These are phyloP conservation scores for Drosophila birchii DNA, from an alignment of 2,888 invertebrate species.

Conservation along the genomic window DNA sequence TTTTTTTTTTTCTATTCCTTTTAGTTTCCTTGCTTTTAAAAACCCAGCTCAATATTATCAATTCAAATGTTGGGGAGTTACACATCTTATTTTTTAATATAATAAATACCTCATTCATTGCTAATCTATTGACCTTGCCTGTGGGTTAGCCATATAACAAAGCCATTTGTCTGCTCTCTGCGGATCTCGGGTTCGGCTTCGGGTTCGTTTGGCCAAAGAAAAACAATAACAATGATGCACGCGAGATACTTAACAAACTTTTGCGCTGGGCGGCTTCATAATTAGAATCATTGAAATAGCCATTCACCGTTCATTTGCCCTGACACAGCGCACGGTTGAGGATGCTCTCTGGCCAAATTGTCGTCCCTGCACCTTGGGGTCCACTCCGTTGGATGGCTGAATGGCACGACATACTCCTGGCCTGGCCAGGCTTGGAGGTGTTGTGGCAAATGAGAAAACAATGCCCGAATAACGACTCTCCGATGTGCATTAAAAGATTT, in stretches of 20 bases:
- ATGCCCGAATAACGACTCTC: conserved; percentile 76
- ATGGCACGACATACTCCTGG: conserved; percentile 59
- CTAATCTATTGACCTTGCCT: neutral
- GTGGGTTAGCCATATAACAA: conserved; percentile 29
- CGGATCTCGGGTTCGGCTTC: conserved; percentile 10
- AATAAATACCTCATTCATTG: neutral
- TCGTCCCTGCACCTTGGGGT: conserved; percentile 50
- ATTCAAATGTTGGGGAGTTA: neutral
- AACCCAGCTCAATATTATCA: neutral
- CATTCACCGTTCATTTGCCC: conserved; percentile 67
- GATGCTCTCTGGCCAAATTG: conserved; percentile 45
- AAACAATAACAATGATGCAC: conserved; percentile 78
- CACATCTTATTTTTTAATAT: neutral
- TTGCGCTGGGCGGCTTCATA: conserved; percentile 63
- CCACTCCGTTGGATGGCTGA: conserved; percentile 24
- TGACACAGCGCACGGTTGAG: conserved; percentile 13
- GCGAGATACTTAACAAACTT: conserved; percentile 76
- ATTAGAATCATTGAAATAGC: conserved; percentile 77
- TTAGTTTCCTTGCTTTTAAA: neutral
- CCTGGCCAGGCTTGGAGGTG: conserved; percentile 52
- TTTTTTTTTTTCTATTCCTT: neutral
- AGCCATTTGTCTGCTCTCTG: conserved; percentile 50
- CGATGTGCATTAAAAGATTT: conserved; percentile 77
- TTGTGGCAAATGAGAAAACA: conserved; percentile 77
- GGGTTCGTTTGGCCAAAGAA: conserved; percentile 34